phyloP scores from a whole-genome alignment of 2,888 invertebrate species.

The Andrena bucephala region DNA sequence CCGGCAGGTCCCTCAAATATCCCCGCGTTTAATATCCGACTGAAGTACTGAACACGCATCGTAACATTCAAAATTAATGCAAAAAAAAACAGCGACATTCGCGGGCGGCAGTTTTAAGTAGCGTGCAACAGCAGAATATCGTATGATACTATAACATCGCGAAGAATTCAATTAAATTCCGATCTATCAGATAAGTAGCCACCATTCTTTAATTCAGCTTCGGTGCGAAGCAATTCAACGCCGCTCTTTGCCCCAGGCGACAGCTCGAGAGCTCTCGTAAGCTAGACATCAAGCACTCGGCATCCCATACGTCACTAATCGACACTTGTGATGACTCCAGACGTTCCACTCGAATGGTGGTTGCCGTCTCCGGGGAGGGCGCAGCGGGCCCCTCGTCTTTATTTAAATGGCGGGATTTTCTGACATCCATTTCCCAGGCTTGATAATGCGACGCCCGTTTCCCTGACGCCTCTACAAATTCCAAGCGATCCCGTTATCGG shows the following conservation, averaged over 20 bases:
- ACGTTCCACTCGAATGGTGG: neutral
- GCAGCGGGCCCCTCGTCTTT: neutral
- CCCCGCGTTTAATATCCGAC: conserved; percentile 17
- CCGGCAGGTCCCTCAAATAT: neutral
- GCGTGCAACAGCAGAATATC: too few species aligned
- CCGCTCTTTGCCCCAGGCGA: too few species aligned
- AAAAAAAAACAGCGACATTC: neutral
- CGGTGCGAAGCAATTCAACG: too few species aligned
- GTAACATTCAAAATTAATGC: neutral
- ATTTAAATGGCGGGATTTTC: conserved; percentile 9
- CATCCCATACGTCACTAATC: too few species aligned
- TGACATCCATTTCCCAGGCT: neutral
- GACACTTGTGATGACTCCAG: neutral
- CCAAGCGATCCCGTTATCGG: conserved; percentile 18
- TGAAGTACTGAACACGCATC: neutral
- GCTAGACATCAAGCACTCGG: too few species aligned
- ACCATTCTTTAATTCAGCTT: too few species aligned
- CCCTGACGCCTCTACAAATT: conserved; percentile 9
- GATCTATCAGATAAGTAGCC: too few species aligned
- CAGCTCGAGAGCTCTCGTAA: too few species aligned
- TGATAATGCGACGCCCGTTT: conserved; percentile 11
- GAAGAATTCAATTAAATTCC: too few species aligned
- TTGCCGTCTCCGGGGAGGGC: neutral
- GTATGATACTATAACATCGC: too few species aligned
- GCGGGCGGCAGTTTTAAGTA: too few species aligned